Percentiles rank a stretch among this genome's conserved stretches.
Evolutionary conservation across 2,113 vertebrate species (phyloP).

Genomic region (Oenanthe melanoleuca): DNA sequence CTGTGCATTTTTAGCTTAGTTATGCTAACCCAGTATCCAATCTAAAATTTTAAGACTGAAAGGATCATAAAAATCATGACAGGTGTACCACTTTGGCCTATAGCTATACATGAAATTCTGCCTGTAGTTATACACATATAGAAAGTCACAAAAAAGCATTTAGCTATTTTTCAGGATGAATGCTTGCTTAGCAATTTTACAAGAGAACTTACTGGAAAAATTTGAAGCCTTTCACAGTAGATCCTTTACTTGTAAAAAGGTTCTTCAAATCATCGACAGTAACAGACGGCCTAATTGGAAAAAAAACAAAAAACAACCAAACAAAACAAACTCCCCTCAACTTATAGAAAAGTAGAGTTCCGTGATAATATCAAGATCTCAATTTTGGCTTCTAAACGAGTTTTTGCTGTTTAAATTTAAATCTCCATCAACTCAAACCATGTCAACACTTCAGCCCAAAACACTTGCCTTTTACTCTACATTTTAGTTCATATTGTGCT

Average conservation of each 20-base stretch:
- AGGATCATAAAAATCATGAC: not conserved
- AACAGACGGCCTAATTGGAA: conserved; percentile 76
- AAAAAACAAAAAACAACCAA: not conserved
- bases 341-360: not conserved
- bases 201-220: conserved; percentile 81
- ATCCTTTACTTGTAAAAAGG: conserved; percentile 81
- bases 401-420: not conserved
- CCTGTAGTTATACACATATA: not conserved
- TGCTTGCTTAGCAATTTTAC: not conserved
- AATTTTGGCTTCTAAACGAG: not conserved
- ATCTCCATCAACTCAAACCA: not conserved
- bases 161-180: not conserved
- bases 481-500: not conserved
- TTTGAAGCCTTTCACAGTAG: conserved; percentile 83
- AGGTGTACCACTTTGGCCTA: not conserved
- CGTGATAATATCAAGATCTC: not conserved
- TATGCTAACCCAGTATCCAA: not conserved
- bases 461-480: not conserved
- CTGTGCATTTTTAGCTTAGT: not conserved
- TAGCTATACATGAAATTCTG: not conserved
- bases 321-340: not conserved
- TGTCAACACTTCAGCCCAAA: not conserved
- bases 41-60: not conserved
- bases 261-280: conserved; percentile 83
- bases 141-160: not conserved